phyloP scores from a whole-genome alignment of 2,797 vertebrate species.

The Macrochelys suwanniensis region DNA sequence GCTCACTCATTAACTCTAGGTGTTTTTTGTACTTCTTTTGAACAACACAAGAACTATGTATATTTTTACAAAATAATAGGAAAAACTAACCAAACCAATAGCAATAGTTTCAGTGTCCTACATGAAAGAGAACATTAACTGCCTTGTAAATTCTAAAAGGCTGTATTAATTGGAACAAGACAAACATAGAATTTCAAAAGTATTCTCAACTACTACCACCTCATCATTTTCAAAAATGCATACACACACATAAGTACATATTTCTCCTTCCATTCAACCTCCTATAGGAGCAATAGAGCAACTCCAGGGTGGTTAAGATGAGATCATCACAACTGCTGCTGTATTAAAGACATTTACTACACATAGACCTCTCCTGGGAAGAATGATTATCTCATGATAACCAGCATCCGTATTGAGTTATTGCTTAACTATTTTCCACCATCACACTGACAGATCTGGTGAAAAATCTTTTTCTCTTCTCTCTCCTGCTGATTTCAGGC shows the following conservation, averaged over 20 bases:
- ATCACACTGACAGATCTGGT: neutral
- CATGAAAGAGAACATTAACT: neutral
- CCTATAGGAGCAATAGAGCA: neutral
- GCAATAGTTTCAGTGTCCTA: neutral
- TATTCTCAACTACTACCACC: neutral
- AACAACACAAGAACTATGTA: neutral
- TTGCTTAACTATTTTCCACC: neutral
- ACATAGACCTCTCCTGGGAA: neutral
- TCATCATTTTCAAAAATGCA: neutral
- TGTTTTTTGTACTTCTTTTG: neutral
- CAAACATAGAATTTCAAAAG: neutral
- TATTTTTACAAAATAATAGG: neutral
- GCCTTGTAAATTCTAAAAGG: neutral
- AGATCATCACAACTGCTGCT: neutral
- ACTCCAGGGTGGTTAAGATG: neutral
- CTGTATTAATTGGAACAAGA: neutral
- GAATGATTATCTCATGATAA: neutral
- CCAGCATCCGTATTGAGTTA: neutral
- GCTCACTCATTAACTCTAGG: neutral
- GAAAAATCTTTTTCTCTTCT: neutral
- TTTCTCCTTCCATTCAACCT: neutral
- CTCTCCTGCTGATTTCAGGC: neutral
- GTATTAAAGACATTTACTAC: neutral
- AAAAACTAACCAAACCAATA: neutral
- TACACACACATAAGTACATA: accelerated